phyloP scores from a whole-genome alignment of 2,113 vertebrate species.

The Catharus minimus region DNA sequence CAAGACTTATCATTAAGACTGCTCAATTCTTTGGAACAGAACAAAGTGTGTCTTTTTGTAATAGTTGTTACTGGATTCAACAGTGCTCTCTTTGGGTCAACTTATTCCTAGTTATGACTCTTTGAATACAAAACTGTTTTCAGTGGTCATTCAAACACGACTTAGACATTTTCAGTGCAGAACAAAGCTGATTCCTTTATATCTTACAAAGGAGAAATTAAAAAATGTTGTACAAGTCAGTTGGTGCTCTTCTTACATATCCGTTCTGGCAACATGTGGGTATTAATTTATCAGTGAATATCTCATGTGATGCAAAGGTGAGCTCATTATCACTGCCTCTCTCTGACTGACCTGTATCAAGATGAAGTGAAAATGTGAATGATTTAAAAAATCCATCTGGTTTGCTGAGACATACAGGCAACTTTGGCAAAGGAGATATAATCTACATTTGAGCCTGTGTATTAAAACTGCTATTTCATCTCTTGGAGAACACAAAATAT shows the following conservation, averaged over 20 bases:
- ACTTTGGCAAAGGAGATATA: not conserved
- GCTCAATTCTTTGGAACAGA: not conserved
- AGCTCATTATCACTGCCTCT: not conserved
- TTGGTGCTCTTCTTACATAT: not conserved
- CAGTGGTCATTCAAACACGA: not conserved
- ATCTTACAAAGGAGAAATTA: not conserved
- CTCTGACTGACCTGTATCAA: not conserved
- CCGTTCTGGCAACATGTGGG: not conserved
- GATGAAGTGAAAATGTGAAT: not conserved
- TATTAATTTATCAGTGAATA: not conserved
- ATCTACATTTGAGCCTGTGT: not conserved
- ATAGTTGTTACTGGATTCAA: not conserved
- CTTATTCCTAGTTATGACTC: not conserved
- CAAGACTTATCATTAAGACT: not conserved
- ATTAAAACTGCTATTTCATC: not conserved
- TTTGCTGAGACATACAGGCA: not conserved
- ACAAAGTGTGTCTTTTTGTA: not conserved
- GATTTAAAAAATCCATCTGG: not conserved
- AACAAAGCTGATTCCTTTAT: not conserved
- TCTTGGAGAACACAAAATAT: not conserved
- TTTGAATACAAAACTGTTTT: not conserved
- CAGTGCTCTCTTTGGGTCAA: not conserved
- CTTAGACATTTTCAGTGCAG: not conserved
- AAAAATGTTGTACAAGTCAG: not conserved
- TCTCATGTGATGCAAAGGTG: not conserved